Evolutionary conservation across 2,888 invertebrate species (phyloP).

Genomic region (Lasioglossum zephyrum): DNA sequence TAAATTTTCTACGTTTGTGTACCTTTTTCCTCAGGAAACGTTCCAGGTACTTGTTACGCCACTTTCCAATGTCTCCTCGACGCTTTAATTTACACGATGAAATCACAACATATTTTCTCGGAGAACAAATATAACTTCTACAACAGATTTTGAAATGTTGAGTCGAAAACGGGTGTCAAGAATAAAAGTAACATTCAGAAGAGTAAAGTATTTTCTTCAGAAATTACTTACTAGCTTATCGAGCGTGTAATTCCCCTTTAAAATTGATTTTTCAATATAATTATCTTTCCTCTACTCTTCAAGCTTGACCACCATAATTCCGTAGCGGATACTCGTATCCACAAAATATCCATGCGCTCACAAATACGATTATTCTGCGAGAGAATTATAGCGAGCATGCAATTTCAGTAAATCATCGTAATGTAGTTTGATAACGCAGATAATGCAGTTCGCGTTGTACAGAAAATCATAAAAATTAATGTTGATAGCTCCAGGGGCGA

Average conservation of each 20-base stretch:
- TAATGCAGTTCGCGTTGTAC: not conserved
- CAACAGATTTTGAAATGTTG: not conserved
- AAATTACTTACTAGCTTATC: not conserved
- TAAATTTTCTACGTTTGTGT: not conserved
- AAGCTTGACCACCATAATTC: not conserved
- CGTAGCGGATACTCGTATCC: not conserved
- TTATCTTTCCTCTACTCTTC: not conserved
- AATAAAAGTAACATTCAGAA: too few species aligned
- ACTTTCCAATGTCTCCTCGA: not conserved
- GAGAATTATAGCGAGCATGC: not conserved
- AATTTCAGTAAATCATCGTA: conserved; percentile 6
- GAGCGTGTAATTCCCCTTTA: not conserved
- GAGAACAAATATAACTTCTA: not conserved
- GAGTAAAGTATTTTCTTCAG: not conserved
- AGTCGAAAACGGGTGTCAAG: too few species aligned
- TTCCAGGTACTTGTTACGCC: not conserved
- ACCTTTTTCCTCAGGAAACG: not conserved
- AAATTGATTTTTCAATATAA: not conserved
- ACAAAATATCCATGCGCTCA: not conserved
- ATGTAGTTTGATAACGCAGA: not conserved
- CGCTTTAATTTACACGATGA: not conserved
- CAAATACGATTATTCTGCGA: not conserved
- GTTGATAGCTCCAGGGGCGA: not conserved
- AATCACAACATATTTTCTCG: not conserved
- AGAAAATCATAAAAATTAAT: conserved; percentile 6